phyloP scores from a whole-genome alignment of 2,888 invertebrate genomes.

The Epinotia demarniana region DNA sequence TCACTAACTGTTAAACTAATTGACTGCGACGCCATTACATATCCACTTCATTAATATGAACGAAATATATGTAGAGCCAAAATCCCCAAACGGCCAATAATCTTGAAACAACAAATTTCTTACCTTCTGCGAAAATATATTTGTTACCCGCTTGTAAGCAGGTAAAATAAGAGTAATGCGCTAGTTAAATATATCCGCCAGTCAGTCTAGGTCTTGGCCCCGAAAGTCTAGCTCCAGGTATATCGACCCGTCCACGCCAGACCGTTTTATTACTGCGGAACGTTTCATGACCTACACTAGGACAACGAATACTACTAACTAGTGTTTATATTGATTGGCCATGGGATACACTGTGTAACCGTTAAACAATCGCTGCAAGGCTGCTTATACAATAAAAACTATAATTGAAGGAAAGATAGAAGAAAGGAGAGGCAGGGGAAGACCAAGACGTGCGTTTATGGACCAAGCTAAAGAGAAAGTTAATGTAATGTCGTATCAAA shows the following conservation, averaged over 20 bases:
- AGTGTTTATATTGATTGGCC: not conserved
- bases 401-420: no score
- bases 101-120: no score
- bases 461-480: no score
- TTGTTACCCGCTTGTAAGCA: not conserved
- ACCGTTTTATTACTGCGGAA: constrained; percentile 52
- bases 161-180: not conserved
- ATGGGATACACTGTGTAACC: not conserved
- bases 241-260: constrained; percentile 62
- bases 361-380: not conserved
- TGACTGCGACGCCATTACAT: constrained; percentile 1
- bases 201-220: constrained; percentile 60
- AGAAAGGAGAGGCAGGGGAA: no score
- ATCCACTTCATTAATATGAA: no score
- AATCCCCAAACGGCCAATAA: no score
- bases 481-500: no score
- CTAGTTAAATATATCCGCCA: constrained; percentile 50
- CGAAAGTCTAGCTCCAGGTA: constrained; percentile 57
- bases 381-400: no score
- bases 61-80: no score
- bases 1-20: not conserved
- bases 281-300: constrained; percentile 40
- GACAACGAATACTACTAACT: constrained; percentile 47
- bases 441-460: no score
- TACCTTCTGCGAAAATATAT: not conserved